Evolutionary conservation across 2,113 vertebrate species (phyloP), one percentile per base, ranked within the genome.

Genomic region (Propithecus coquereli): DNA sequence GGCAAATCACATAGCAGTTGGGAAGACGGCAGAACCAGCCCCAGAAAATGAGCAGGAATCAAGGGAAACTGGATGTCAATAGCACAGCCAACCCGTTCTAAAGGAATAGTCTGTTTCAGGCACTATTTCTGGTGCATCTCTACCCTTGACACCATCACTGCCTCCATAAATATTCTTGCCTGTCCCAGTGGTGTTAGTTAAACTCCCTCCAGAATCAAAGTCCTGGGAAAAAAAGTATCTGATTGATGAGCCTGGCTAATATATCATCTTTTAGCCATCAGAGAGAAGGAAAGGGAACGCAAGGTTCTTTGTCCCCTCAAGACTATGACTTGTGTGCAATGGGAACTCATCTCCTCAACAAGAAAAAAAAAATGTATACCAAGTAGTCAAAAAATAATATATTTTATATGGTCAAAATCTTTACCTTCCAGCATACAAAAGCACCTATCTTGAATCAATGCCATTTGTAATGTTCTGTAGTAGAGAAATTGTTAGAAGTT

Each of bases 31-130:
- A 77, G 32, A 47, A 47, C 2, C 13, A 90, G 14, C 4, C 1
- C 50, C 57, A 85, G 37, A 94, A 91, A 71, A 65, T 50, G 43
- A 77, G 30, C 83, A 77, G 27, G 6, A 87, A 37, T 70, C 37
- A 73, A 25, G 25, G 8, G 54, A 50, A 85, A 57, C 1, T 34
- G 12, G 61, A 6, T 47, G 43, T 5, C 32, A 54, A 73, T 57
- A n/a, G 17, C 9, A 50, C 3, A 71, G 25, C 30, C 25, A 57
- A 65, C 16, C 5, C 25, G 16, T 18, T 80, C 20, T 73, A 3
- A 66, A 86, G 37, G 8, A 50, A 25, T 13, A 16, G 20, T 66
- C 25, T 9, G 0, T 50, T 40, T 43, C 18, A 63, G 59, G 63
- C 10, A 32, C 50, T 14, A 1, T 32, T 50, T 14, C n/a, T 68